Evolutionary conservation across 1,140 invertebrate genomes (phyloP).

Genomic region (Drosophila ambigua): DNA sequence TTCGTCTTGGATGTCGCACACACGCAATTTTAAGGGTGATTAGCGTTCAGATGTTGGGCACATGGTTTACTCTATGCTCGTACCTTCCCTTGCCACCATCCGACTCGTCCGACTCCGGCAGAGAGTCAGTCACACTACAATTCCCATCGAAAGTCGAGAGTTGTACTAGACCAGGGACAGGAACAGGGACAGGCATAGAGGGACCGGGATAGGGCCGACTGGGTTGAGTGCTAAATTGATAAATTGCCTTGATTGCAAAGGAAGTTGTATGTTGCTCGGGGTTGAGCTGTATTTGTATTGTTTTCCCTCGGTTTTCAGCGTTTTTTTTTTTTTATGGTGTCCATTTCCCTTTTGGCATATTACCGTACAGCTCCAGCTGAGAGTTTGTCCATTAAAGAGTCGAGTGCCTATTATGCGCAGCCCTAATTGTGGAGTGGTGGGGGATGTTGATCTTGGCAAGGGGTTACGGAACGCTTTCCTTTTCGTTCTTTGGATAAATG

Average conservation of each 20-base stretch:
- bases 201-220: constrained; percentile 21
- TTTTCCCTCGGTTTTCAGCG: constrained; percentile 34
- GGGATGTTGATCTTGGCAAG: constrained; percentile 16
- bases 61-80: constrained; percentile 7
- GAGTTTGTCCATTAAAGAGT: constrained; percentile 45
- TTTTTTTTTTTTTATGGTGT: constrained; percentile 38
- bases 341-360: constrained; percentile 24
- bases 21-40: constrained; percentile 79
- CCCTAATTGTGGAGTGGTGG: constrained; percentile 32
- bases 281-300: constrained; percentile 17
- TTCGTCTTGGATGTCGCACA: constrained; percentile 53
- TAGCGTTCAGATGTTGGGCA: constrained; percentile 60
- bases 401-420: constrained; percentile 44
- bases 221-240: constrained; percentile 79
- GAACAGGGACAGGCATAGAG: not conserved
- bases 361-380: constrained; percentile 41
- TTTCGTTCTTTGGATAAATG: constrained; percentile 4
- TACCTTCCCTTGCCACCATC: constrained; percentile 19
- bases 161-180: constrained; percentile 5
- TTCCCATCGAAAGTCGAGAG: constrained; percentile 13
- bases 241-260: constrained; percentile 79
- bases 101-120: not conserved
- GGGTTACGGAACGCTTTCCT: constrained; percentile 22
- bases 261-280: constrained; percentile 63
- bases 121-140: constrained; percentile 1